Percentiles rank a stretch among this genome's conserved stretches.
These are phyloP conservation scores for Acanthurus tractus DNA, from an alignment of 2,797 vertebrate genomes.

Conservation along the genomic window DNA sequence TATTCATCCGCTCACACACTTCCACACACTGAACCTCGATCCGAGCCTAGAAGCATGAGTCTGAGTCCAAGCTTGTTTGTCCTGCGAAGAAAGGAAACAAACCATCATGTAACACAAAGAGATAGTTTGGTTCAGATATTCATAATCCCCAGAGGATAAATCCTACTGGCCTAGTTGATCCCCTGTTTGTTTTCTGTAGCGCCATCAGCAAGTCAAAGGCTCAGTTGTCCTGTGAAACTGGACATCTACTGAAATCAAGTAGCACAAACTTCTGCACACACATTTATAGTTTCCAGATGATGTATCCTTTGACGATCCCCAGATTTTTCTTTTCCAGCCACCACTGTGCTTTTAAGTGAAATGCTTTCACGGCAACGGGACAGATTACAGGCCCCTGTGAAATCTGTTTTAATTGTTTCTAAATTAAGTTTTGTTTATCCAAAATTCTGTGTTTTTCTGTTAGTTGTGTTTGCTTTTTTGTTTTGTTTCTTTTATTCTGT, in stretches of 20 bases:
- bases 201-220: background rate
- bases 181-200: background rate
- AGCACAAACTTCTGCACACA: background rate
- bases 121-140: background rate
- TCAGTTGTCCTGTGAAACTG: background rate
- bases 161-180: background rate
- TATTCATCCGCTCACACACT: constrained; percentile 21
- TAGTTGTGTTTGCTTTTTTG: no score
- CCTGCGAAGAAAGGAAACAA: constrained; percentile 55
- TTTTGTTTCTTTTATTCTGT: no score
- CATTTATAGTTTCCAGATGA: background rate
- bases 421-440: no score
- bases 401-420: no score
- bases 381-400: no score
- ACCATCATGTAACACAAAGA: constrained; percentile 14
- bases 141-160: background rate
- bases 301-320: background rate
- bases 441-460: no score
- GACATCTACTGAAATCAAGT: background rate
- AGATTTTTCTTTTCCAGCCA: background rate
- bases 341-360: background rate
- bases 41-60: background rate
- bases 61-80: background rate
- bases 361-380: background rate
- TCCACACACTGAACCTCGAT: constrained; percentile 3